A percentile compares a stretch with the other conserved stretches of the same genome.
Conservation (phyloP, 1,140 invertebrate genomes). For the Neodiprion virginianus region DNA sequence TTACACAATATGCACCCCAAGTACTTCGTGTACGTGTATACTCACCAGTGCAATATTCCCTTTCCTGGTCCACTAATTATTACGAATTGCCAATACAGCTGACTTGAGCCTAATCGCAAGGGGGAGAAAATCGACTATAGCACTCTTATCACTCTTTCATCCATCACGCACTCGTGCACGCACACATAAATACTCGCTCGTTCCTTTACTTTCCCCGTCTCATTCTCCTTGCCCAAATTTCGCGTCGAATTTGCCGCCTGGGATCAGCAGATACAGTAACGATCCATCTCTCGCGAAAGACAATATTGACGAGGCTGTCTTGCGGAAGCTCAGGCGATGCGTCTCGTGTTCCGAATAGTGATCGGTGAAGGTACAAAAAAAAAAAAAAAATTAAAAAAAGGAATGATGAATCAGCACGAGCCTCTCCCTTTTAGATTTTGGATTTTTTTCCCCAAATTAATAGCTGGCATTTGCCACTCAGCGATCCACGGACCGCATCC, state of each 20-base stretch:
- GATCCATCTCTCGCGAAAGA: background rate
- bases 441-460: background rate
- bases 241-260: background rate
- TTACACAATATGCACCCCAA: background rate
- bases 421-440: background rate
- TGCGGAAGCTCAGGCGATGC: background rate
- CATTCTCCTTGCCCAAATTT: background rate
- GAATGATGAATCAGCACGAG: no score
- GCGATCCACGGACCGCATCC: no score
- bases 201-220: no score
- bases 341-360: background rate
- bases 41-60: no score
- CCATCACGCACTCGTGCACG: no score
- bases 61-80: background rate
- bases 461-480: background rate
- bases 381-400: no score
- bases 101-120: background rate
- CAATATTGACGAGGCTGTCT: slow-evolving; percentile 4
- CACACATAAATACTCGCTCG: no score
- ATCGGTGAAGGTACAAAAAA: background rate
- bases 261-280: background rate
- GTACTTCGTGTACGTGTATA: background rate
- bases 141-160: no score
- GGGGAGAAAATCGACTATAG: background rate
- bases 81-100: background rate